Evolutionary conservation across 2,113 vertebrate species (phyloP), one percentile per base, ranked within the genome.

Genomic region (Scolopax mira): DNA sequence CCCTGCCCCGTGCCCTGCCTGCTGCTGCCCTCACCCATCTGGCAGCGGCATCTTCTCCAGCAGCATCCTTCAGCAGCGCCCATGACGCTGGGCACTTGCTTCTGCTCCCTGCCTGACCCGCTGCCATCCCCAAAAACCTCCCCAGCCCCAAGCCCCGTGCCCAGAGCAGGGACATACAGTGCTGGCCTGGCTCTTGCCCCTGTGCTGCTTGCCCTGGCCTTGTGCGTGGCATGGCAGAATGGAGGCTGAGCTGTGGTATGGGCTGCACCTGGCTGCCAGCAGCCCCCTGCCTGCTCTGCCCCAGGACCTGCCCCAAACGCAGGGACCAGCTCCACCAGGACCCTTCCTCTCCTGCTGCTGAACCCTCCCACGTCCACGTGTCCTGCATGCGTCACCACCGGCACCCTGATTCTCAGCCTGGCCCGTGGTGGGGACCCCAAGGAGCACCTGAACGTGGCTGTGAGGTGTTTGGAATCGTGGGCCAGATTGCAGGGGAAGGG

Each of bases 351-450:
- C 39, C 35, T 1, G 4, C 42, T 71, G 44, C 75, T 55, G n/a
- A 89, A 44, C n/a, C 41, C 37, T 61, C 18, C 27, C 30, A 60
- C 66, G 44, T 49, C 55, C 51, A 46, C 0, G 0, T 1, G 1
- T 72, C 70, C 77, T 62, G 88, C 94, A 89, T 85, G 90, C 8
- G 2, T 27, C 66, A 46, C 67, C n/a, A 73, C 61, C 18, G 48
- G 73, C 17, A 28, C 61, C 30, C 64, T 8, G 4, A 1, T n/a
- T 81, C 41, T 77, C 55, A 91, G n/a, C 19, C 58, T 88, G 44
- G 33, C 46, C 49, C 72, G 17, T 30, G 23, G 67, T 65, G 49
- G 44, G 35, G n/a, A 73, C 24, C 17, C 52, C 0, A 0, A 71
- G 14, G 8, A 12, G 33, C 18, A 54, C 25, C 51, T 65, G 30